Conservation (phyloP, 2,113 vertebrate genomes). For the Epinephelus lanceolatus region DNA sequence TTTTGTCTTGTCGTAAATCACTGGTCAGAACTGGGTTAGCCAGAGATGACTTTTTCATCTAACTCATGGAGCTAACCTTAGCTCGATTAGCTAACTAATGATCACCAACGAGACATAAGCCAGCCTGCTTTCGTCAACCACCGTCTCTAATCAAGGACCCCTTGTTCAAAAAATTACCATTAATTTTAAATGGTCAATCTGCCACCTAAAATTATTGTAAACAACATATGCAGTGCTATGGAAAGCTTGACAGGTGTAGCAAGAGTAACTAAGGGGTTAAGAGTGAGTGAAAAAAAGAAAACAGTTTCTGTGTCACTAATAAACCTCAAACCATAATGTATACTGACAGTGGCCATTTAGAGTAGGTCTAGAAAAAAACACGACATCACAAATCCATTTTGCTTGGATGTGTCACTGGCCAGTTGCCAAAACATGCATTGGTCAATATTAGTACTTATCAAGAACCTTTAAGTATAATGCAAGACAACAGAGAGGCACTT, state of each 20-base stretch:
- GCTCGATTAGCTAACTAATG: background rate
- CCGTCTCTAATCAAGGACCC: background rate
- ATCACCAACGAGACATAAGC: background rate
- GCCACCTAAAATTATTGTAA: too few relatives aligned
- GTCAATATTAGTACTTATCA: slow-evolving; percentile 19
- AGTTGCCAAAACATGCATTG: slow-evolving; percentile 15
- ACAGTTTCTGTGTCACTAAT: background rate
- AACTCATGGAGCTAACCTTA: background rate
- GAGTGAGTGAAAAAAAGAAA: background rate
- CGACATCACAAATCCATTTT: slow-evolving; percentile 30
- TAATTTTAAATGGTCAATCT: background rate
- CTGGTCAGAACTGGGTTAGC: too few relatives aligned
- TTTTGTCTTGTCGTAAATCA: too few relatives aligned
- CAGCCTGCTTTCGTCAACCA: background rate
- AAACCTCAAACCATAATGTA: slow-evolving; percentile 8
- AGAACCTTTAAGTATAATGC: slow-evolving; percentile 16
- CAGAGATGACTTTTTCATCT: background rate
- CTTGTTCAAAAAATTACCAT: background rate
- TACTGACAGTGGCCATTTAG: background rate
- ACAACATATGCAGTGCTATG: background rate
- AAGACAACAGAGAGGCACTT: slow-evolving; percentile 11
- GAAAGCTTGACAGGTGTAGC: background rate
- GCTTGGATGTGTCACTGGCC: slow-evolving; percentile 11
- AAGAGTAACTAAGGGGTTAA: background rate
- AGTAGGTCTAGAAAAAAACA: slow-evolving; percentile 4